Evolutionary conservation across 2,797 vertebrate species (phyloP), one percentile per base, ranked within the genome.

Genomic region (Morelia viridis): DNA sequence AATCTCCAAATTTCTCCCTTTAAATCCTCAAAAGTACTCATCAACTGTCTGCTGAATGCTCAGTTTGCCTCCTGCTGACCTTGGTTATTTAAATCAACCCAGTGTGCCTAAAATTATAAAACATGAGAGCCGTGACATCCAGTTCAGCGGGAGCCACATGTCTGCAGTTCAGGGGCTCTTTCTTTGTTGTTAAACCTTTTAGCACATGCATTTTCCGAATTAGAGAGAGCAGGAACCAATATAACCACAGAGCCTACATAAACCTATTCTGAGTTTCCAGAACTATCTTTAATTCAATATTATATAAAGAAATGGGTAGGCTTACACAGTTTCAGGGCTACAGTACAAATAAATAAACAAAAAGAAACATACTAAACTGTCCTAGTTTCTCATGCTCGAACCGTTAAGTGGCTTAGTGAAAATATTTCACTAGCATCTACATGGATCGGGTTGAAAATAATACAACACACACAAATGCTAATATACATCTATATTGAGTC

Each of bases 251-350:
- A 96, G 58, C 90, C 93, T 93, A 76, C 53, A 65, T 9, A 71
- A 96, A 95, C 96, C 92, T 96, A 96, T 96, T 97, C 95, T 95
- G 93, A 95, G 65, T 83, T 94, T 95, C 91, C 88, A 57, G 53
- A 91, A 91, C 94, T 76, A 94, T 88, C 92, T 97, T 96, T 97
- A 94, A 97, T 97, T 97, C 96, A 87, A 94, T 92, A 93, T 80
- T 96, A 88, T 92, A 95, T 95, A 95, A 95, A 93, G 65, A 96
- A 94, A 92, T 92, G 11, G 50, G 53, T 91, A 91, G 94, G 88
- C 8, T 92, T 91, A 65, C 8, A 53, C 1, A 65, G 83, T 19
- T 71, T 88, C n/a, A 15, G 1, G 46, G 84, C 26, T 93, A 56
- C 22, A 80, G 76, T 24, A 80, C 41, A 80, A 80, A 80, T 35